Evolutionary conservation across 2,113 vertebrate genomes (phyloP).

Genomic region (Pelusios castaneus): DNA sequence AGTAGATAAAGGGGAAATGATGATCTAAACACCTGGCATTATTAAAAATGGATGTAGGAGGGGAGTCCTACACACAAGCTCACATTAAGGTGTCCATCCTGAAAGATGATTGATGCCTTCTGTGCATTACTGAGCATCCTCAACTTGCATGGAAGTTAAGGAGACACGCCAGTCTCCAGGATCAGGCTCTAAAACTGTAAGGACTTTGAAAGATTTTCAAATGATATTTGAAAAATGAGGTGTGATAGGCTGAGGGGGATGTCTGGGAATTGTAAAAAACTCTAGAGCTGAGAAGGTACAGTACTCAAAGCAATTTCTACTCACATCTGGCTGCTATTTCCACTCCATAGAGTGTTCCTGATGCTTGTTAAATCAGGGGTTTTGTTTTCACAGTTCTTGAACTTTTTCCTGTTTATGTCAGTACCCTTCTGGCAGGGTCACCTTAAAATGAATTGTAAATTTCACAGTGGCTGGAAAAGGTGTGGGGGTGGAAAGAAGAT

Average conservation of each 20-base stretch:
- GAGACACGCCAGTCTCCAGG: background rate
- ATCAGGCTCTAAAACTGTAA: fast-evolving
- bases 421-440: constrained; percentile 52
- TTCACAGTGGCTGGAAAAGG: constrained; percentile 51
- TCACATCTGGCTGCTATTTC: constrained; percentile 38
- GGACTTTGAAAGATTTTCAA: background rate
- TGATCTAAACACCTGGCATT: fast-evolving
- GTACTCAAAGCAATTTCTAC: background rate
- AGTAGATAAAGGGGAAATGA: background rate
- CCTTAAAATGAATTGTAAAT: constrained; percentile 68
- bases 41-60: background rate
- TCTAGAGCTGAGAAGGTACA: no score
- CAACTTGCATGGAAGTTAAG: fast-evolving
- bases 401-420: constrained; percentile 3
- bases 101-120: background rate
- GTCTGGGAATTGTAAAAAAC: background rate
- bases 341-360: background rate
- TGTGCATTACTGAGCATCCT: fast-evolving
- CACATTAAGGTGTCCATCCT: background rate
- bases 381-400: constrained; percentile 35
- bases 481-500: constrained; percentile 16
- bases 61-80: background rate
- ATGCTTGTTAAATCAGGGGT: background rate
- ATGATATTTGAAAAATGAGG: background rate
- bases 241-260: background rate